Evolutionary conservation across 1,140 invertebrate species (phyloP).

Genomic region (Achatina immaculata): DNA sequence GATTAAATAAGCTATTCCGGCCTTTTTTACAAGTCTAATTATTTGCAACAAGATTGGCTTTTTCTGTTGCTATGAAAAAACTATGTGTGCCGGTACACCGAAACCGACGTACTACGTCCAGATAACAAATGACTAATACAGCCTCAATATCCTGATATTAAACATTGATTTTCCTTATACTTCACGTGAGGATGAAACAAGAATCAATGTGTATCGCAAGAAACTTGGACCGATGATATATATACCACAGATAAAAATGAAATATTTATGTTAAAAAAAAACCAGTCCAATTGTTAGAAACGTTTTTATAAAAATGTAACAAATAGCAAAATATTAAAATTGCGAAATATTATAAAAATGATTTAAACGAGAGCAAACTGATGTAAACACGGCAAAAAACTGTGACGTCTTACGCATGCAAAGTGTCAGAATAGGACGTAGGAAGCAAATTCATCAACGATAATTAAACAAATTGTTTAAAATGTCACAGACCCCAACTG

Average conservation of each 20-base stretch:
- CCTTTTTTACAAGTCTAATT: too few species aligned
- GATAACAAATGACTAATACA: too few species aligned
- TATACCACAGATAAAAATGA: too few species aligned
- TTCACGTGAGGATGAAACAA: too few species aligned
- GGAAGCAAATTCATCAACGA: not conserved
- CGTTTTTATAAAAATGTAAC: not conserved
- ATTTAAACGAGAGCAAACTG: conserved; percentile 2
- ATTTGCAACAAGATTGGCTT: too few species aligned
- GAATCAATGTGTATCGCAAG: not conserved
- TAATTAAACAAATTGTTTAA: not conserved
- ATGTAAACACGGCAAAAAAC: conserved; percentile 9
- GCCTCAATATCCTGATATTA: too few species aligned
- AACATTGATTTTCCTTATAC: too few species aligned
- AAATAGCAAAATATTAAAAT: not conserved
- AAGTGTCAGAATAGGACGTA: not conserved
- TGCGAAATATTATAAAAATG: not conserved
- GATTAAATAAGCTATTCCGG: too few species aligned
- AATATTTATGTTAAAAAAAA: not conserved
- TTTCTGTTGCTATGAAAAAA: too few species aligned
- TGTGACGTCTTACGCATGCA: conserved; percentile 8
- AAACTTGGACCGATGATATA: not conserved
- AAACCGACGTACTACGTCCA: too few species aligned
- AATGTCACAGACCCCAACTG: not conserved
- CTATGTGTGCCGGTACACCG: too few species aligned
- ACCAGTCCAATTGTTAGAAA: not conserved